Base-by-base conservation (phyloP, 1,140 invertebrate species). In the Drosophila parvula region DNA sequence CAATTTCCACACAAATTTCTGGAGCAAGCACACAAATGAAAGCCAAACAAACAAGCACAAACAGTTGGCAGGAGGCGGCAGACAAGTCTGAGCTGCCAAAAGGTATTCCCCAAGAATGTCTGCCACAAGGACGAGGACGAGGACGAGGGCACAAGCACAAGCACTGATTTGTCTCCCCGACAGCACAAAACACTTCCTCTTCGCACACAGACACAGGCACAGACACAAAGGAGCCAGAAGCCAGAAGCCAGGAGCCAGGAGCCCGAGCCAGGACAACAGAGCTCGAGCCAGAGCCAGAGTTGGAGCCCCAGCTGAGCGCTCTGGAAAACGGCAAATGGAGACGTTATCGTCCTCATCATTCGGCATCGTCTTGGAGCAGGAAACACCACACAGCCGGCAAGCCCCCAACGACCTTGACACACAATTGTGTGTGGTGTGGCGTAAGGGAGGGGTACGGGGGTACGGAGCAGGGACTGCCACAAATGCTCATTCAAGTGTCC, bases 21-120 rank as follows among this genome's bases (percentile, higher is more conserved):
- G 68, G 44, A 57, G 53, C 61, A 28, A 60, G 53, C 61, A 68
- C 47, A 69, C 69, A 82, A 81, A 64, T 70, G 63, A 70, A 89
- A 69, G 40, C 56, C 67, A 71, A 62, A 75, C 76, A 76, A 51
- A 58, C 77, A 48, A 40, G 62, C 32, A 45, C 53, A 79, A 57
- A 63, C 70, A 57, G 44, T 51, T 51, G 56, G 32, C 61, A 34
- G 45, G 45, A 74, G 59, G 50, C 41, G 56, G 53, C 82, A 86
- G 82, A 86, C 82, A 86, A 86, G 83, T 86, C 83, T 86, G 83
- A 86, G 83, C 77, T 82, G 83, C 79, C 81, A 86, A 86, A 82
- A 86, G 83, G 83, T 88, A 86, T 86, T 86, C 83, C 83, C 83
- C 83, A 86, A 86, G 83, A 88, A 86, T 86, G 71, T 79, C 83